Evolutionary conservation across 2,797 vertebrate genomes (phyloP), one percentile per base, ranked within the genome.

Genomic region (Carduelis carduelis): DNA sequence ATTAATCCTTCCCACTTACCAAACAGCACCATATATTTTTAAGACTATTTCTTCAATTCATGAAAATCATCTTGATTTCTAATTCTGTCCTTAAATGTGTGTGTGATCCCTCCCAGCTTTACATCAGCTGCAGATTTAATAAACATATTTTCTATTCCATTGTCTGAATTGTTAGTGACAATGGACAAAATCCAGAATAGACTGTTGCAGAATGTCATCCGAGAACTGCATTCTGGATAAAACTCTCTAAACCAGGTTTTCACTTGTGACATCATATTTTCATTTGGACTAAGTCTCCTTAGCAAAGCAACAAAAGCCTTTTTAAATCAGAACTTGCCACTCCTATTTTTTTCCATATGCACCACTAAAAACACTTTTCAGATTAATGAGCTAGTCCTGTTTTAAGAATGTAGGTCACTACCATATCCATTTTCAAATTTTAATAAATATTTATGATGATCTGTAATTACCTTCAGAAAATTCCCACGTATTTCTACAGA

Each of bases 391-490:
- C 19, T 66, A 92, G 89, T 80, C 41, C 17, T 56, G 46, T 83
- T 91, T 78, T 71, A 94, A 81, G 68, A 83, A 81, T 71, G 14
- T 87, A 88, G 68, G 65, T 75, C 61, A 85, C 64, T 90, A 81
- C 23, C n/a, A 68, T 65, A 75, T 61, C 68, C 0, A 50, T 83
- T 89, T 93, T 78, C 47, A 91, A 85, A 89, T 43, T 93, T 85
- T 78, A 87, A 83, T 87, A 96, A 87, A 83, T 91, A 87, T 90
- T 94, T 96, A 81, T 81, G 35, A 39, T 17, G 23, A 78, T 85
- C 57, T 83, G 46, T 71, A 92, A 71, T 60, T 89, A 71, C 35
- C 24, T 85, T 85, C 79, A 75, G 56, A 94, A 80, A 47, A 75
- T 68, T 92, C 30, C 14, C 20, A 2, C 39, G 4, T 47, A 34